Percentiles rank a stretch among this genome's conserved stretches.
Conservation (phyloP, 2,797 vertebrate species). For the Agapornis canus region DNA sequence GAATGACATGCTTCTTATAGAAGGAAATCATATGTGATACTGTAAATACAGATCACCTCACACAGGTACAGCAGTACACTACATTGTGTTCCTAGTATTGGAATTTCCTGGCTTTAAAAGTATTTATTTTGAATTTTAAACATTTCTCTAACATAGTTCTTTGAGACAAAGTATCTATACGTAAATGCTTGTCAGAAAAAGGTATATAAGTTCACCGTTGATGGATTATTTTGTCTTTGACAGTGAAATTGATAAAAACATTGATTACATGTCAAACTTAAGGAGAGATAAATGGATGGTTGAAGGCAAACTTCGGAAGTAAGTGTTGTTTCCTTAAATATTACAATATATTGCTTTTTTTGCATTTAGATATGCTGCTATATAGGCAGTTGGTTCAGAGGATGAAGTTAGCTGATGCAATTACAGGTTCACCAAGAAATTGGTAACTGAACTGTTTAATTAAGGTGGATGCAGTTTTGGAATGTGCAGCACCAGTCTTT, state of each 20-base stretch:
- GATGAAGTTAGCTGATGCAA: background rate
- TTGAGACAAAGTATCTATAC: background rate
- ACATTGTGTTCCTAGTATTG: background rate
- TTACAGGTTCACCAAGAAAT: background rate
- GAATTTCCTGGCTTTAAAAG: background rate
- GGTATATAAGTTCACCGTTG: background rate
- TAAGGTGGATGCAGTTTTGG: constrained; percentile 24
- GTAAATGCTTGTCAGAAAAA: background rate
- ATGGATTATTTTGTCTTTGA: constrained; percentile 69
- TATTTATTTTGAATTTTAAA: background rate
- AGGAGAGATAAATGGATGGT: constrained; percentile 94
- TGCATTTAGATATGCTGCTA: background rate
- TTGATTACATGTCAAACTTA: constrained; percentile 95
- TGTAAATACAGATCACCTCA: background rate
- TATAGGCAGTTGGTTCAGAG: background rate
- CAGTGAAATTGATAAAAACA: constrained; percentile 98
- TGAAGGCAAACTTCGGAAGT: constrained; percentile 96
- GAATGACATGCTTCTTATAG: background rate
- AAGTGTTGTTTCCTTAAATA: constrained; percentile 77
- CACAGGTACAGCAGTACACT: background rate
- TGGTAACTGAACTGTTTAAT: background rate
- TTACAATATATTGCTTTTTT: background rate
- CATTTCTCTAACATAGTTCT: background rate
- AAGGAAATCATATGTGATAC: background rate
- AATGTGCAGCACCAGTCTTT: background rate